Percentiles rank a stretch among this genome's conserved stretches.
Conservation (phyloP, 2,888 invertebrate genomes). For the Drosophila trichaetosa region DNA sequence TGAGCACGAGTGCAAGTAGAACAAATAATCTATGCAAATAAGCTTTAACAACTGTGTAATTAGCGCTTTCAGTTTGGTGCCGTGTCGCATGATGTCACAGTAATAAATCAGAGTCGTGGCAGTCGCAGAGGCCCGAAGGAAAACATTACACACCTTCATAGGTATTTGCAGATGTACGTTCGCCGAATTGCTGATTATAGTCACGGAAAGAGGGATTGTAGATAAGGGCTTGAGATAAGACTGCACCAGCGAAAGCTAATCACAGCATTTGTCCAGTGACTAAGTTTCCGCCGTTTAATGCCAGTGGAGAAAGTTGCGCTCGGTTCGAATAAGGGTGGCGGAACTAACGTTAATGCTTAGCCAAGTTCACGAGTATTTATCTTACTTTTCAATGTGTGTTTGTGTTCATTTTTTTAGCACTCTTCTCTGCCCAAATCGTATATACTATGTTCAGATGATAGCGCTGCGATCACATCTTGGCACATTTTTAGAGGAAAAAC, state of each 20-base stretch:
- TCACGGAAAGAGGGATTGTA: conserved; percentile 9
- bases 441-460: conserved; percentile 26
- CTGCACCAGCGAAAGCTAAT: conserved; percentile 49
- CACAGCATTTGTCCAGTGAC: conserved; percentile 60
- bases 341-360: conserved; percentile 15
- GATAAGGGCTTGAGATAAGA: conserved; percentile 47
- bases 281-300: conserved; percentile 33
- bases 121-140: conserved; percentile 34
- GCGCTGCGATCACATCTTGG: background rate
- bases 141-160: background rate
- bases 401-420: conserved; percentile 8
- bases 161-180: conserved; percentile 16
- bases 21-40: conserved; percentile 23
- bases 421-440: conserved; percentile 19
- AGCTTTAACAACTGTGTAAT: background rate
- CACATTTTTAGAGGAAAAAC: background rate
- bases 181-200: conserved; percentile 35
- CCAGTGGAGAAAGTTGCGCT: conserved; percentile 3
- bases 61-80: conserved; percentile 18
- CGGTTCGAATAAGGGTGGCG: conserved; percentile 1
- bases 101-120: conserved; percentile 56
- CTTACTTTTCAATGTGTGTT: conserved; percentile 10
- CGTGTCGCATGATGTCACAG: conserved; percentile 64
- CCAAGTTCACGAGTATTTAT: conserved; percentile 48
- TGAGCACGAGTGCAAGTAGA: conserved; percentile 17